Evolutionary conservation across 1,140 invertebrate genomes (phyloP), one percentile per base, ranked within the genome.

Genomic region (Drosophila insularis): DNA sequence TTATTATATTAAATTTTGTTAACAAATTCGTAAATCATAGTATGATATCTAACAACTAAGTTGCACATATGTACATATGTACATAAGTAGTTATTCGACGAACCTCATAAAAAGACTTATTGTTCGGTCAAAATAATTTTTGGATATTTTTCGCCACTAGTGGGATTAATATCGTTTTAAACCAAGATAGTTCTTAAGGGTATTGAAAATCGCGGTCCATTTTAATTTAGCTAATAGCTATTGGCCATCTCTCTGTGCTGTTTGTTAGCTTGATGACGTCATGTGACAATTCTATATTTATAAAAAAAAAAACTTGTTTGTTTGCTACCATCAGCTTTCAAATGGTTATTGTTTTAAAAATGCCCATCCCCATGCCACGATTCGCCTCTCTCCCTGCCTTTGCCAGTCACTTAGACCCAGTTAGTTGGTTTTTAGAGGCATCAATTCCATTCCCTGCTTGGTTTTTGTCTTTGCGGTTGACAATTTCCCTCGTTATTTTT

Each of bases 241-340:
- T 6, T 50, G 31, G 31, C 43, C 43, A 27, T 27, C 43, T 50
- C 43, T 21, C 32, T 8, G 7, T n/a, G 21, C 19, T 50, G 11
- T 10, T 50, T 50, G 56, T 37, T 35, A 27, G 17, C 40, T 65
- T 73, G 84, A 80, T 87, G 82, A 87, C 82, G 82, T 87, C 82
- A 87, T 60, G 63, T 68, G 46, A 31, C 61, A 46, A 37, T 60
- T 50, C 69, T 76, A 76, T 80, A 60, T 86, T 77, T 71, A 27
- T 27, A 27, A 27, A 27, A 5, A 27, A 27, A 77, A 86, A 84
- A 87, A 82, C 79, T 89, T 61, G 82, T 89, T 87, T 77, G 74
- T 76, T 76, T 76, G 71, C 21, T 37, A 50, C 53, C 27, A 27
- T 27, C 65, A 35, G 40, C 23, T 65, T 65, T 79, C 35, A 70